These are phyloP conservation scores for Lamellibrachia columna DNA, from an alignment of 2,888 invertebrate species.

Conservation along the genomic window DNA sequence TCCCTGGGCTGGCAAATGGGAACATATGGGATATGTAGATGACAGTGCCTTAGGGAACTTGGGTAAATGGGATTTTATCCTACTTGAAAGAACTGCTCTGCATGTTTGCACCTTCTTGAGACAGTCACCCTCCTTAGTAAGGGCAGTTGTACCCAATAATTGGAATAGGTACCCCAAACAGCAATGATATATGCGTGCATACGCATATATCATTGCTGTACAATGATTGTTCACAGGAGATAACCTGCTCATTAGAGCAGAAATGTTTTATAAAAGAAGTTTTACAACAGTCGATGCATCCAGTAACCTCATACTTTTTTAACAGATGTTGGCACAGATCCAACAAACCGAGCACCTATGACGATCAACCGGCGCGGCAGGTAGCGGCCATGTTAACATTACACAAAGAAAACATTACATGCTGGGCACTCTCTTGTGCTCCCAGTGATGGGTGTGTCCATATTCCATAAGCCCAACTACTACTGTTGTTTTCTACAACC, in stretches of 20 bases:
- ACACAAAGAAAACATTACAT: background rate
- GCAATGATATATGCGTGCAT: background rate
- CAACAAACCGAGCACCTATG: background rate
- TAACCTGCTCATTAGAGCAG: background rate
- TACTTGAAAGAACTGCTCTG: background rate
- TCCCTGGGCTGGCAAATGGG: background rate
- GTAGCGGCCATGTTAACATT: background rate
- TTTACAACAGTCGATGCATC: background rate
- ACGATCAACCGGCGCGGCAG: background rate
- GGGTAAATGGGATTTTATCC: background rate
- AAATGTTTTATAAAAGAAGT: background rate
- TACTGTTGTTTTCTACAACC: background rate
- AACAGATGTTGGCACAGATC: background rate
- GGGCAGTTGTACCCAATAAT: background rate
- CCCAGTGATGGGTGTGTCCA: background rate
- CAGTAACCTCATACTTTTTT: background rate
- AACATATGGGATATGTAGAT: background rate
- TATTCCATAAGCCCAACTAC: slow-evolving; percentile 1
- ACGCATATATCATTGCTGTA: background rate
- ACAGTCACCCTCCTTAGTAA: background rate
- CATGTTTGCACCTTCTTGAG: background rate
- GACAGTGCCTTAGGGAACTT: background rate
- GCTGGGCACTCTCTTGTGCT: too few species aligned
- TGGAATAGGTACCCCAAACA: background rate
- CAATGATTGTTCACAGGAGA: background rate